These are phyloP conservation scores for Plebejus anna DNA, from an alignment of 2,888 invertebrate genomes.

Conservation along the genomic window DNA sequence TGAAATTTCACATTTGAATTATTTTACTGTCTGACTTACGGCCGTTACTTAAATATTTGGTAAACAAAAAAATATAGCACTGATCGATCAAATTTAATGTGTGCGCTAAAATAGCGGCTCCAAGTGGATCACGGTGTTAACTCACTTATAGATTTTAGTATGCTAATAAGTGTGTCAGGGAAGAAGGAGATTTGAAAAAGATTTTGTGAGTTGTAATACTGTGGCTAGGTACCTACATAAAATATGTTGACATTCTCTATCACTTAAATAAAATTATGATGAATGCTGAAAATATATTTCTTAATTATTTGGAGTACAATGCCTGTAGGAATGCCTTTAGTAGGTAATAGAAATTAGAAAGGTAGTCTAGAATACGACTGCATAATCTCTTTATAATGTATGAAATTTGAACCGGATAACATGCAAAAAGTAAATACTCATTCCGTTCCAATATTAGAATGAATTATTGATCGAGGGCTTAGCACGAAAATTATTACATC, in stretches of 20 bases:
- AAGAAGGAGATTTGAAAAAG: not conserved
- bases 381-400: not conserved
- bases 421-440: not conserved
- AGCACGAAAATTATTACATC: constrained; percentile 2
- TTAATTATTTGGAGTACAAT: too few relatives aligned
- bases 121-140: constrained; percentile 62
- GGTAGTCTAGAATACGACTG: not conserved
- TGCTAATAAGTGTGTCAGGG: constrained; percentile 17
- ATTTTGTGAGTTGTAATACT: not conserved
- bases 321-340: too few relatives aligned
- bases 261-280: too few relatives aligned
- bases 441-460: not conserved
- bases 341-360: not conserved
- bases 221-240: not conserved
- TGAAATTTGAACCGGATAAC: not conserved
- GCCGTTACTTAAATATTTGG: constrained; percentile 80
- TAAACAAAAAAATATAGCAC: constrained; percentile 79
- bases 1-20: constrained; percentile 81
- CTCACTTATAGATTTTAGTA: constrained; percentile 3
- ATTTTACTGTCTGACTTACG: constrained; percentile 80
- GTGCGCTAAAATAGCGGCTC: constrained; percentile 64
- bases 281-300: too few relatives aligned
- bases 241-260: too few relatives aligned
- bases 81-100: constrained; percentile 79
- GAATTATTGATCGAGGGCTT: not conserved